Percentiles rank a stretch among this genome's conserved stretches.
Evolutionary conservation across 1,140 invertebrate species (phyloP).

Genomic region (Drosophila fuyamai): DNA sequence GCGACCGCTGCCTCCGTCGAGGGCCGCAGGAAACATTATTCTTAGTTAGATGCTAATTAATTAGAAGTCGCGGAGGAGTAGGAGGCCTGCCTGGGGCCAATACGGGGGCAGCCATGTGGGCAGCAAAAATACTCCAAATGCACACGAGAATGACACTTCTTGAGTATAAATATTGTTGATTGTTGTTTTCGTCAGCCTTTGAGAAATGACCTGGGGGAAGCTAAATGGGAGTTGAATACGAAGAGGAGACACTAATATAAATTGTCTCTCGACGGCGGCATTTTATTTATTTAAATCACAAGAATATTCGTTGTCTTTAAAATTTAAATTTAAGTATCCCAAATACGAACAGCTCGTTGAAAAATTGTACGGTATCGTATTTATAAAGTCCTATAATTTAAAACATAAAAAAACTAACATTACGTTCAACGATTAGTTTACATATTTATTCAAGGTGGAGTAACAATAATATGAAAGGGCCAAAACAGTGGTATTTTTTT

Average conservation of each 20-base stretch:
- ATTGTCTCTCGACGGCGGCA: conserved; percentile 1
- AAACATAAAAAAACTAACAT: too few relatives aligned
- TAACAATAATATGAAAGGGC: too few relatives aligned
- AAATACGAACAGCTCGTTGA: too few relatives aligned
- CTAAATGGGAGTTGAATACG: conserved; percentile 17
- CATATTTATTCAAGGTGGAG: too few relatives aligned
- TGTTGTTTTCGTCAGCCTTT: conserved; percentile 36
- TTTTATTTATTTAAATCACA: not conserved
- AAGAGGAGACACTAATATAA: conserved; percentile 16
- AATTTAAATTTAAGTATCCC: too few relatives aligned
- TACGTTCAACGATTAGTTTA: too few relatives aligned
- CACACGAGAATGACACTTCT: conserved; percentile 45
- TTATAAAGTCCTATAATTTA: too few relatives aligned
- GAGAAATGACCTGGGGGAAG: conserved; percentile 18
- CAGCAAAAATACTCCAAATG: conserved; percentile 18
- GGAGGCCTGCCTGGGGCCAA: conserved; percentile 6
- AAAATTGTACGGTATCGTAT: too few relatives aligned
- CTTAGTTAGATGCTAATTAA: conserved; percentile 82
- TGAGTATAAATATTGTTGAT: conserved; percentile 48
- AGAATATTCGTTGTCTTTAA: not conserved
- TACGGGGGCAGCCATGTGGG: conserved; percentile 56
- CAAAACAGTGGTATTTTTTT: too few relatives aligned
- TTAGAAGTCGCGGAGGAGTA: conserved; percentile 55
- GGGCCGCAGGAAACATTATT: conserved; percentile 76
- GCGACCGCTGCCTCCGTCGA: conserved; percentile 26